phyloP scores from a whole-genome alignment of 2,113 vertebrate genomes.

The Lepus europaeus region DNA sequence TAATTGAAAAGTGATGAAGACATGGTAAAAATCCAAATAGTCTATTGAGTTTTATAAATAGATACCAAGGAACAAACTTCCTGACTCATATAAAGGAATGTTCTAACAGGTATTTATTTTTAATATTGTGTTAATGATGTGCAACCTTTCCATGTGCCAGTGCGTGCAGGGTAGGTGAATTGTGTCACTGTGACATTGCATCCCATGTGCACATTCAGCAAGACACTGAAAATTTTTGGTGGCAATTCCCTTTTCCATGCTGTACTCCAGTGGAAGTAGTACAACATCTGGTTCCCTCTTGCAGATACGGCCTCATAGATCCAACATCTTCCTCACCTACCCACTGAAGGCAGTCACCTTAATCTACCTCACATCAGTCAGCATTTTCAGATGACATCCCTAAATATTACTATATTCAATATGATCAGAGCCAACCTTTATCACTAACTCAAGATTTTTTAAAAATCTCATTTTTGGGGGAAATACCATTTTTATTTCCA shows the following conservation, averaged over 20 bases:
- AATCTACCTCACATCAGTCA: background rate
- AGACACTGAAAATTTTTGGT: background rate
- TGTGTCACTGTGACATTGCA: background rate
- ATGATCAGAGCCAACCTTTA: background rate
- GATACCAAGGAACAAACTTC: background rate
- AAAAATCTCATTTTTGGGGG: background rate
- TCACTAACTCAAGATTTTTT: no score
- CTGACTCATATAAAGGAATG: background rate
- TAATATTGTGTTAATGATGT: background rate
- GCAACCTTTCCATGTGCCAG: background rate
- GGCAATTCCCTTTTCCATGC: background rate
- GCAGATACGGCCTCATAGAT: background rate
- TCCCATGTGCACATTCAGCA: background rate
- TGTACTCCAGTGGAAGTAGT: background rate
- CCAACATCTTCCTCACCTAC: background rate
- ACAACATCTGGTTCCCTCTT: background rate
- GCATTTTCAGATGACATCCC: background rate
- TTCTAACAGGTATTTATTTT: background rate
- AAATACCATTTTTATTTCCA: background rate
- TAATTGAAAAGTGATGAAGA: background rate
- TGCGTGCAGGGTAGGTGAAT: accelerated
- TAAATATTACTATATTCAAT: background rate
- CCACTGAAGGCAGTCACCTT: background rate
- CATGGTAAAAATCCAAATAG: conserved; percentile 11
- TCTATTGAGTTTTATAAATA: background rate